Base-by-base conservation (phyloP, 2,797 vertebrate genomes). In the Cyprinella venusta region DNA sequence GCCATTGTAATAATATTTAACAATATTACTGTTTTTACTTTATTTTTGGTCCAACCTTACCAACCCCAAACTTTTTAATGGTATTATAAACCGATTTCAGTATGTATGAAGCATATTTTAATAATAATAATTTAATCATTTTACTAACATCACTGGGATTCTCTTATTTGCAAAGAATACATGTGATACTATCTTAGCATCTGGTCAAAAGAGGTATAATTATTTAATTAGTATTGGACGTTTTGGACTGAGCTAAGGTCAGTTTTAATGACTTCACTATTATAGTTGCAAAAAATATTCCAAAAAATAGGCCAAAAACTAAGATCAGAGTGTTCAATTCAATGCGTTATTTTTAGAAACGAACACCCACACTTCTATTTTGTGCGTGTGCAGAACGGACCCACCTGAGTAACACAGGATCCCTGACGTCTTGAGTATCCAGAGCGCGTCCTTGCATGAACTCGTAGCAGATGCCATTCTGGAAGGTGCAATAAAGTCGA, bases 401-500 rank as follows among this genome's bases (percentile, higher is more conserved):
- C 78, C 18, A 86, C 86, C 88, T 79, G 69, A 82, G 84, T 81
- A 99, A 90, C 45, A 50, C 85, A 1, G 98, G 96, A 54, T 99
- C 96, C 70, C 95, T 88, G 81, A 99, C 96, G 10, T 98, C 97
- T 88, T 97, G 92, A 0, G 97, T 96, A 1, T 96, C 97, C 63
- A 99, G 94, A 0, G 97, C 97, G 0, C 96, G 94, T 16, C 98
- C 98, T 0, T 95, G 95, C 91, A 99, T 94, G 90, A 98, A 99
- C 90, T 98, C 96, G 16, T 99, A 99, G 92, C 98, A 99, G 87
- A 99, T 95, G 77, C 98, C 98, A 0, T 99, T 99, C 92, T 95
- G 96, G 90, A 99, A 99, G 88, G 96, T 96, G 91, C 97, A 99
- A 95, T 98, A 99, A 86, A 99, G 96, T 78, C 94, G 95, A 0